Evolutionary conservation across 2,888 invertebrate species (phyloP), one percentile per base, ranked within the genome.

Genomic region (Oscheius myriophilus): DNA sequence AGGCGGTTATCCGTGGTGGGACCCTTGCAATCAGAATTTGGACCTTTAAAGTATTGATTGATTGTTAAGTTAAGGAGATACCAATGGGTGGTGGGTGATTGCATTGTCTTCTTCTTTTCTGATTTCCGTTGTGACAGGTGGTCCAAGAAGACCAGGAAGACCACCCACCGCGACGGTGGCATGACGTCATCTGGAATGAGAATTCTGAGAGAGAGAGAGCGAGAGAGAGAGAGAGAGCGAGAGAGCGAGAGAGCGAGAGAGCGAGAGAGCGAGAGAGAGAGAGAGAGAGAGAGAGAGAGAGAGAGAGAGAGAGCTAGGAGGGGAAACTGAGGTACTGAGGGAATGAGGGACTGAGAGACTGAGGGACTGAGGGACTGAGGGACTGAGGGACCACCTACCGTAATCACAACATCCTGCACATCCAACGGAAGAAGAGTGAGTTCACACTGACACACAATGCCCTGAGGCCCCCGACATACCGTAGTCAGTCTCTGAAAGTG

Each of bases 131-230:
- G 11, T 21, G 26, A 33, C 61, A 61, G 21, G 16, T 21, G 12
- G 61, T 49, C 61, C 61, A 61, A 39, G 25, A 25, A 7, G 61
- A n/a, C 61, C 61, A 61, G n/a, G 46, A n/a, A n/a, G 61, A 45
- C 61, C 61, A 61, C 11, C 61, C 61, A 25, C 61, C 61, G 2
- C 18, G 21, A 11, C 61, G 61, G 33, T 25, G 21, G 21, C 61
- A 61, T 9, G 46, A 46, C 12, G 49, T 23, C 12, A 61, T 49
- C 61, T 49, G 46, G 21, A 33, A n/a, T 25, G 3, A 11, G 6
- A 42, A 55, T 12, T 55, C 3, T 55, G 12, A 55, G 11, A 33
- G 26, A 12, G 21, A n/a, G n/a, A n/a, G n/a, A n/a, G n/a, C n/a
- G n/a, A n/a, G n/a, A n/a, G n/a, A n/a, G n/a, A n/a, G n/a, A n/a